Evolutionary conservation across 2,797 vertebrate species (phyloP).

Genomic region (Clarias platycephalus): DNA sequence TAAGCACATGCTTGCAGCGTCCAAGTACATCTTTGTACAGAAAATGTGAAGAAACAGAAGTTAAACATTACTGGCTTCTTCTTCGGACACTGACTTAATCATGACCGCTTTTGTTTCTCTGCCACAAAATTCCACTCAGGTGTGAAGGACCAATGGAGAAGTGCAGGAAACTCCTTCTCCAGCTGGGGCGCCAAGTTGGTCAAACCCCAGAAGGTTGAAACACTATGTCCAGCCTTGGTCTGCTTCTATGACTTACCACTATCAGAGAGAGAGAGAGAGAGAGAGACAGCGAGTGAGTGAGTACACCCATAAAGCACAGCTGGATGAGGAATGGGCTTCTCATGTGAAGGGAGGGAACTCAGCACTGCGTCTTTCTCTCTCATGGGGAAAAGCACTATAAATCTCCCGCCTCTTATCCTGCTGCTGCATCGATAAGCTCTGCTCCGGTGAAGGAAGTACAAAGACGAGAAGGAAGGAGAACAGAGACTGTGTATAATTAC

Average conservation of each 20-base stretch:
- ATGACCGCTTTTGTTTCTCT: not conserved
- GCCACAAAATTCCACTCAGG: not conserved
- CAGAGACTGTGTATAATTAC: constrained; percentile 7
- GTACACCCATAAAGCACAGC: constrained; percentile 58
- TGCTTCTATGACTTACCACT: constrained; percentile 29
- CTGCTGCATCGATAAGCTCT: constrained; percentile 63
- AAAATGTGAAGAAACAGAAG: not conserved
- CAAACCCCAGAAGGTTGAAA: constrained; percentile 6
- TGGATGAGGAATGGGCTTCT: constrained; percentile 58
- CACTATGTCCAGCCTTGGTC: constrained; percentile 11
- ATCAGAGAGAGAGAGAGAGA: constrained; percentile 6
- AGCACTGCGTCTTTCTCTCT: constrained; percentile 55
- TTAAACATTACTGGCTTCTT: not conserved
- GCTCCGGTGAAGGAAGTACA: constrained; percentile 44
- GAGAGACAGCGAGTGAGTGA: constrained; percentile 32
- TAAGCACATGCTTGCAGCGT: not conserved
- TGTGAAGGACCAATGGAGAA: constrained; percentile 37
- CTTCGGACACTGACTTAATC: not conserved
- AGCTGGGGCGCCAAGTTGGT: constrained; percentile 5
- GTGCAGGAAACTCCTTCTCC: constrained; percentile 27
- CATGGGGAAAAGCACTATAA: constrained; percentile 57
- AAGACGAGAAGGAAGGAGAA: constrained; percentile 23
- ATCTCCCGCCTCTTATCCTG: constrained; percentile 61
- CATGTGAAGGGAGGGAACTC: constrained; percentile 35
- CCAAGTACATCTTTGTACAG: not conserved